These are phyloP conservation scores for Phylloscopus trochilus DNA, from an alignment of 2,113 vertebrate genomes.

Conservation along the genomic window DNA sequence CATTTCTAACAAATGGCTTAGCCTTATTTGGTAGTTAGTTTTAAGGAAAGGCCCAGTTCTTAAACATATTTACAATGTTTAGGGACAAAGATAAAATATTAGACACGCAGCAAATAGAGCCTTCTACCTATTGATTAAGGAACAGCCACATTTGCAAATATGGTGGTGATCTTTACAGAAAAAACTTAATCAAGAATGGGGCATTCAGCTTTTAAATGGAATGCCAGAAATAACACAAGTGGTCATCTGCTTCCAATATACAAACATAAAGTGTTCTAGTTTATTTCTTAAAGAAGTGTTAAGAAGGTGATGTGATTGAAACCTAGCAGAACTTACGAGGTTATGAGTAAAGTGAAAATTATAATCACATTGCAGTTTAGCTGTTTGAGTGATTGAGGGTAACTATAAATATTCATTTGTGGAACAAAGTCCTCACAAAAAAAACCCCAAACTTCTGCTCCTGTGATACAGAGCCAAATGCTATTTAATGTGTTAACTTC, in stretches of 20 bases:
- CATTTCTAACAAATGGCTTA: neutral
- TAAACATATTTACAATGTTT: neutral
- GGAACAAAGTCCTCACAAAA: neutral
- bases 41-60: neutral
- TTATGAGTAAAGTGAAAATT: neutral
- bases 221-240: neutral
- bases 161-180: neutral
- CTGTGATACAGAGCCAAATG: neutral
- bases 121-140: neutral
- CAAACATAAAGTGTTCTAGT: neutral
- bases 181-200: neutral
- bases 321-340: neutral
- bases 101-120: neutral
- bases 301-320: neutral
- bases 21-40: neutral
- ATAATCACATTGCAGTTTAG: neutral
- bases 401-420: neutral
- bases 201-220: neutral
- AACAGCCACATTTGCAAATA: neutral
- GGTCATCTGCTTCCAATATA: neutral
- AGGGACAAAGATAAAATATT: neutral
- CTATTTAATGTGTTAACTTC: neutral
- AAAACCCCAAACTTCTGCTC: neutral
- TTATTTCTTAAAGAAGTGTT: neutral
- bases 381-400: neutral